A percentile compares a stretch with the other conserved stretches of the same genome.
Evolutionary conservation across 1,140 invertebrate species (phyloP).

Genomic region (Pantala flavescens): DNA sequence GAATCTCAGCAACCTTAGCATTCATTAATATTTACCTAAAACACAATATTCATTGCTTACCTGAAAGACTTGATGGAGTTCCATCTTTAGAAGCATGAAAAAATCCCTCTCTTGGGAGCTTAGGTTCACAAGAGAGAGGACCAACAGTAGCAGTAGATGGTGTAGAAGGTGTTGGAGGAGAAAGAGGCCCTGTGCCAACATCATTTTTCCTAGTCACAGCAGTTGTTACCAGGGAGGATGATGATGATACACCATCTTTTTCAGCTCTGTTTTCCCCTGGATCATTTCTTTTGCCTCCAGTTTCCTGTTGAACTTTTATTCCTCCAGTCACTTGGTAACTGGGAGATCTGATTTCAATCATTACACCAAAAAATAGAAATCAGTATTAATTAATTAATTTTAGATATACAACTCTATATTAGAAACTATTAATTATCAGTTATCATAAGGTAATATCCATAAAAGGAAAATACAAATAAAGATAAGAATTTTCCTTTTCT

Average conservation of each 20-base stretch:
- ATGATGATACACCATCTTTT: background rate
- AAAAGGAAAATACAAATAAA: no score
- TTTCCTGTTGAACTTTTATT: conserved; percentile 22
- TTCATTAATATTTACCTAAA: background rate
- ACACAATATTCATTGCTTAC: no score
- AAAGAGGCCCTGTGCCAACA: background rate
- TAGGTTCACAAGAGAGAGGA: background rate
- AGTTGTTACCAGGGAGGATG: background rate
- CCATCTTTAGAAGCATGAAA: conserved; percentile 31
- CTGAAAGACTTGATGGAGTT: conserved; percentile 45
- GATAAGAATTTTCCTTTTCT: no score
- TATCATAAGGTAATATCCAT: no score
- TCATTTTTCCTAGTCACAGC: background rate
- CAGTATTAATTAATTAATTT: no score
- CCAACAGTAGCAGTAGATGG: background rate
- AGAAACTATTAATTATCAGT: no score
- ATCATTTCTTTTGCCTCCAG: background rate
- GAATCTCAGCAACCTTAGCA: no score
- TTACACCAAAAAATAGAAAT: background rate
- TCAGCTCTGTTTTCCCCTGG: background rate
- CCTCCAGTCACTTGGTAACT: conserved; percentile 34
- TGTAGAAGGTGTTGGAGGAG: background rate
- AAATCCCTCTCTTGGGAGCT: conserved; percentile 14
- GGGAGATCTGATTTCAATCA: conserved; percentile 30
- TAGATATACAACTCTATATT: no score